Evolutionary conservation across 2,888 invertebrate species (phyloP).

Genomic region (Syrista parreyssii): DNA sequence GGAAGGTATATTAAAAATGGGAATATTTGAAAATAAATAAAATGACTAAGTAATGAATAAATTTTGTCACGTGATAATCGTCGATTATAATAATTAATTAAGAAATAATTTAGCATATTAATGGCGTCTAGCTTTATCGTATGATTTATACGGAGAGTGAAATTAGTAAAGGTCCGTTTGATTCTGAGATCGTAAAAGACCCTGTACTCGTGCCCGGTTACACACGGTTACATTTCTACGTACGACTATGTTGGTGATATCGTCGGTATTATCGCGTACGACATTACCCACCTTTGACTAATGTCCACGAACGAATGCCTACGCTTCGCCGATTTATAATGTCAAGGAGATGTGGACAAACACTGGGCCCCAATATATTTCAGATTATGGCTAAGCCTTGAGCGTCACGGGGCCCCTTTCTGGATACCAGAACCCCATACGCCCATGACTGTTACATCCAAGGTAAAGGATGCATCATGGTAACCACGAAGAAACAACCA

Average conservation of each 20-base stretch:
- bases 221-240: slow-evolving; percentile 22
- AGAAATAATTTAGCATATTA: too few species aligned
- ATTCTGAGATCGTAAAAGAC: slow-evolving; percentile 31
- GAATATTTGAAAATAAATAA: too few species aligned
- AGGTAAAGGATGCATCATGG: too few species aligned
- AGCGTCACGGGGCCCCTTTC: slow-evolving; percentile 3
- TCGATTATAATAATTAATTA: too few species aligned
- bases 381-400: slow-evolving; percentile 58
- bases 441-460: too few species aligned
- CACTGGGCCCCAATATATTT: slow-evolving; percentile 65
- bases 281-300: slow-evolving; percentile 65
- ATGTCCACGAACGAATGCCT: slow-evolving; percentile 65
- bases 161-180: slow-evolving; percentile 22
- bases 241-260: slow-evolving; percentile 50
- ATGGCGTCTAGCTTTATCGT: too few species aligned
- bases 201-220: slow-evolving; percentile 13
- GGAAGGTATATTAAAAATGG: too few species aligned
- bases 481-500: slow-evolving; percentile 36
- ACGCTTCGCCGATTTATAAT: slow-evolving; percentile 66
- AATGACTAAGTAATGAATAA: too few species aligned
- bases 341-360: slow-evolving; percentile 66
- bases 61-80: too few species aligned
- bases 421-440: too few species aligned
- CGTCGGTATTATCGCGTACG: slow-evolving; percentile 64
- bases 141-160: too few species aligned